These are phyloP conservation scores for Hippocampus comes DNA, from an alignment of 2,113 vertebrate genomes.

Conservation along the genomic window DNA sequence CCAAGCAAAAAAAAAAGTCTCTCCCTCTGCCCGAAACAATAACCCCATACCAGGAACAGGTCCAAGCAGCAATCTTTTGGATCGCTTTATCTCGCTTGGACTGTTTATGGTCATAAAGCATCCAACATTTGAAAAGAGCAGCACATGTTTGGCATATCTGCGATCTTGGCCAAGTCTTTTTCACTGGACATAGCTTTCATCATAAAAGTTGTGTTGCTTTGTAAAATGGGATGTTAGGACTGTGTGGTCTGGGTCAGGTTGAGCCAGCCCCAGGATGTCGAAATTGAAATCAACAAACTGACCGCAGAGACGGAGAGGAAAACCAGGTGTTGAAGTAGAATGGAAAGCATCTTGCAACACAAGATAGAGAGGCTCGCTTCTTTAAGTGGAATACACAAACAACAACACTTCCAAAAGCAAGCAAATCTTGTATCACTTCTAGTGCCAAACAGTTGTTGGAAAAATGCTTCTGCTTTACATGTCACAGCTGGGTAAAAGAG, in stretches of 20 bases:
- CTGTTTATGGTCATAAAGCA: slow-evolving; percentile 63
- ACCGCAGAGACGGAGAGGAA: slow-evolving; percentile 24
- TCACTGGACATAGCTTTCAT: slow-evolving; percentile 46
- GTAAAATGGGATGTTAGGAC: slow-evolving; percentile 24
- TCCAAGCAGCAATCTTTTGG: slow-evolving; percentile 28
- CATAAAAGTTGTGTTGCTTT: slow-evolving; percentile 37
- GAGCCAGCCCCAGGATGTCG: slow-evolving; percentile 23
- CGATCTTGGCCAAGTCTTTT: slow-evolving; percentile 32
- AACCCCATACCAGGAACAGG: slow-evolving; percentile 37
- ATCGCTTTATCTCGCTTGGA: slow-evolving; percentile 45
- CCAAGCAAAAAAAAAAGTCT: slow-evolving; percentile 32
- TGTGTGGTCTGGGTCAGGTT: slow-evolving; percentile 40
- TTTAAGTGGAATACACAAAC: neutral
- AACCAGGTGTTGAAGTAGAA: slow-evolving; percentile 24
- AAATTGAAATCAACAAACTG: slow-evolving; percentile 25
- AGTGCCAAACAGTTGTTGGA: neutral
- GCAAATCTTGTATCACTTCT: neutral
- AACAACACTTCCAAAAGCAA: neutral
- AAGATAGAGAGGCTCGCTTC: neutral
- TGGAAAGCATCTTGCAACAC: neutral
- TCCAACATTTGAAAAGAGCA: slow-evolving; percentile 63
- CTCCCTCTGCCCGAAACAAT: slow-evolving; percentile 50
- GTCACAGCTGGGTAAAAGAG: neutral
- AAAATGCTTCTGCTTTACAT: neutral
- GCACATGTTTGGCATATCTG: slow-evolving; percentile 61